Percentiles rank a stretch among this genome's conserved stretches.
Conservation (phyloP, 2,113 vertebrate species). For the Pionites leucogaster region DNA sequence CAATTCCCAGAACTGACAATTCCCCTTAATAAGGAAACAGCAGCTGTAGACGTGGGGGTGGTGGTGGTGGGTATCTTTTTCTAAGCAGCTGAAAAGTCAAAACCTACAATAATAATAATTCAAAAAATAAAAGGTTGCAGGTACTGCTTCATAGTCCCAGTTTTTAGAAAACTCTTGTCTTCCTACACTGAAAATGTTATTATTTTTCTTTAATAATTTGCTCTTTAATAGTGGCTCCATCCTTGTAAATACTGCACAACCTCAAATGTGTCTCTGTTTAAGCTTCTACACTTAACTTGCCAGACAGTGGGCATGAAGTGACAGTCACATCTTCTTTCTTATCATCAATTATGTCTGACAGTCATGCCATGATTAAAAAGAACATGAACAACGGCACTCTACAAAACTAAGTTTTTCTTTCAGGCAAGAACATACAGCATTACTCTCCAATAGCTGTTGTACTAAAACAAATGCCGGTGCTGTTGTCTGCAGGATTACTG, state of each 20-base stretch:
- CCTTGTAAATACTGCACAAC: not conserved
- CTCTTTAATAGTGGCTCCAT: not conserved
- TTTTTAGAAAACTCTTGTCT: not conserved
- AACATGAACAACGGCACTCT: rapidly evolving
- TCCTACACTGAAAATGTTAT: not conserved
- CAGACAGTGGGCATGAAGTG: not conserved
- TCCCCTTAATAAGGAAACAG: not conserved
- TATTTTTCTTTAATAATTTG: not conserved
- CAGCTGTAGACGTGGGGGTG: not conserved
- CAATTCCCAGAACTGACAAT: not conserved
- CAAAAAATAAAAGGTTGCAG: not conserved
- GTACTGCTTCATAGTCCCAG: not conserved
- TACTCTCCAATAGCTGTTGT: not conserved
- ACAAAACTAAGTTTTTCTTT: not conserved
- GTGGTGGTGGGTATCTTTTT: not conserved
- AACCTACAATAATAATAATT: not conserved
- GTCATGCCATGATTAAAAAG: not conserved
- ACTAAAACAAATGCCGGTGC: not conserved
- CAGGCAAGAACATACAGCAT: not conserved
- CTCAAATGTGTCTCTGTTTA: not conserved
- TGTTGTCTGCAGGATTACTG: not conserved
- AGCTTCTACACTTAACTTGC: not conserved
- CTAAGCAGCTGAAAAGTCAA: not conserved
- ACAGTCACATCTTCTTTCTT: not conserved
- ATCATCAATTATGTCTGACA: not conserved